phyloP scores from a whole-genome alignment of 2,888 invertebrate genomes.

The Drosophila helvetica region DNA sequence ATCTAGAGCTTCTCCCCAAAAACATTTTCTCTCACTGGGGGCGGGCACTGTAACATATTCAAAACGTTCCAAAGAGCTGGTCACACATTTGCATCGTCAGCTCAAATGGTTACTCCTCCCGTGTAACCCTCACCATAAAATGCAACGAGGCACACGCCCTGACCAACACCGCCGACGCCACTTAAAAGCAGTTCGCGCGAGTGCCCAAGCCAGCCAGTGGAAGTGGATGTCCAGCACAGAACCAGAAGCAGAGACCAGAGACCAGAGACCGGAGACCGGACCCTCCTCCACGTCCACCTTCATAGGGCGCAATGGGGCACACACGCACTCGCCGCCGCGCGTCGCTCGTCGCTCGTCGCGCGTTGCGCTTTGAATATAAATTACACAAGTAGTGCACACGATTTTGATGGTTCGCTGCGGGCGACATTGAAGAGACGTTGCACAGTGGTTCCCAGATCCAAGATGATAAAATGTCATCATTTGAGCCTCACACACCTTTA shows the following conservation, averaged over 20 bases:
- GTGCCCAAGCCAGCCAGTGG: conserved; percentile 20
- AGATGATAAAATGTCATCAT: no score
- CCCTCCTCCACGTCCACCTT: conserved; percentile 25
- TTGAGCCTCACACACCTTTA: no score
- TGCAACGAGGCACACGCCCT: conserved; percentile 20
- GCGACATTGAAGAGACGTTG: conserved; percentile 24
- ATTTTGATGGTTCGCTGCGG: conserved; percentile 52
- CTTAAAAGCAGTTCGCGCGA: conserved; percentile 64
- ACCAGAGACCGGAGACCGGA: conserved; percentile 1
- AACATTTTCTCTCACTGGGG: neutral
- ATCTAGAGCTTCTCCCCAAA: neutral
- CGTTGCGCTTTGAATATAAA: conserved; percentile 75
- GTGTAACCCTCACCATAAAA: neutral
- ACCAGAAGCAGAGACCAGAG: conserved; percentile 3
- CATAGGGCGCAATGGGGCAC: neutral
- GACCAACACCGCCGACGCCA: conserved; percentile 59
- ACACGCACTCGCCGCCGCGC: conserved; percentile 39
- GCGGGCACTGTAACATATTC: neutral
- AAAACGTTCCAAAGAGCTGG: conserved; percentile 9
- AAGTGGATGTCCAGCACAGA: conserved; percentile 12
- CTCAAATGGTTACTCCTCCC: neutral
- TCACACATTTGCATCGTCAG: conserved; percentile 2
- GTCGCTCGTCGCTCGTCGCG: conserved; percentile 50
- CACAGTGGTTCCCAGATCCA: conserved; percentile 16
- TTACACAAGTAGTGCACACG: conserved; percentile 69